phyloP scores from a whole-genome alignment of 2,888 invertebrate species.

The Cremastobaeus sp. region DNA sequence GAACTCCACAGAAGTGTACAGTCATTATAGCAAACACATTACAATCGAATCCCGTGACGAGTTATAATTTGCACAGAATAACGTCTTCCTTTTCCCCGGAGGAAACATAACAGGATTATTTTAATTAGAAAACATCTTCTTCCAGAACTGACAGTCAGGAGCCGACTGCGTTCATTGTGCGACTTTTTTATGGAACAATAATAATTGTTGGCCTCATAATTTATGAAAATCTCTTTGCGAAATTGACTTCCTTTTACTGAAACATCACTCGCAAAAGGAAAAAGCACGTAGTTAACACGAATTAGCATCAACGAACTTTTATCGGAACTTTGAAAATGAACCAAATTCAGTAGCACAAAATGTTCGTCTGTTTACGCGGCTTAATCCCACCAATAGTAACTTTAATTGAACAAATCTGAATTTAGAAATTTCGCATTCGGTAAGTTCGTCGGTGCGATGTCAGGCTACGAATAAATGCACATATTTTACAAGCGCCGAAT shows the following conservation, averaged over 20 bases:
- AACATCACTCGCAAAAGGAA: too few relatives aligned
- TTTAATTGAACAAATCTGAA: slow-evolving; percentile 35
- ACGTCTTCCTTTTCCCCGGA: slow-evolving; percentile 40
- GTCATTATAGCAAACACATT: slow-evolving; percentile 35
- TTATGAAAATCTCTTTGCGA: too few relatives aligned
- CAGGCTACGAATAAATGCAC: slow-evolving; percentile 32
- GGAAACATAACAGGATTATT: slow-evolving; percentile 37
- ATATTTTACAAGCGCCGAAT: slow-evolving; percentile 33
- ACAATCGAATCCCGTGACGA: slow-evolving; percentile 41
- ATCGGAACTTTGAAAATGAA: background rate
- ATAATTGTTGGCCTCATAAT: too few relatives aligned
- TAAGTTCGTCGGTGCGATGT: slow-evolving; percentile 14
- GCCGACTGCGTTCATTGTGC: too few relatives aligned
- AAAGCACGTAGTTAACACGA: slow-evolving; percentile 14
- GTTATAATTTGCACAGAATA: slow-evolving; percentile 49
- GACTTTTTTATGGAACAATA: too few relatives aligned
- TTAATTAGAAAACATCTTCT: slow-evolving; percentile 20
- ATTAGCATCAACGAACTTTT: slow-evolving; percentile 16
- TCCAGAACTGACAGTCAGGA: slow-evolving; percentile 32
- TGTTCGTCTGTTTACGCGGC: slow-evolving; percentile 11
- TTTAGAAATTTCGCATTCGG: slow-evolving; percentile 6
- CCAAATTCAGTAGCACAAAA: background rate
- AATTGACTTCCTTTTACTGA: too few relatives aligned
- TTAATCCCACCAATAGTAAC: slow-evolving; percentile 1
- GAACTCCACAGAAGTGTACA: background rate